phyloP scores from a whole-genome alignment of 2,113 vertebrate species.

The Colinus virginianus region DNA sequence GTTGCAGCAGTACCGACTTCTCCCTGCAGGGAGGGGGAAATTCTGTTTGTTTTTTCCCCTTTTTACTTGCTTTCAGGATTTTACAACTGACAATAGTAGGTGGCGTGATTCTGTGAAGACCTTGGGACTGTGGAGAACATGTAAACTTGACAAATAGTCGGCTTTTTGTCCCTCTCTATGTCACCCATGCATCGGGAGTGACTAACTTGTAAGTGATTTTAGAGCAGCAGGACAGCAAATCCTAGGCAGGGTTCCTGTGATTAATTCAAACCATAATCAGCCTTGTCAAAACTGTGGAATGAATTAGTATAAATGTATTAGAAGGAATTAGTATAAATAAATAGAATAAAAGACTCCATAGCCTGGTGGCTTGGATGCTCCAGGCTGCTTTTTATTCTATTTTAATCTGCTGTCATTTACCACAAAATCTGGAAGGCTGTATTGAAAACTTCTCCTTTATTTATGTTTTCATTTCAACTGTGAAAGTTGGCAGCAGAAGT shows the following conservation, averaged over 20 bases:
- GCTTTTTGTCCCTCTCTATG: background rate
- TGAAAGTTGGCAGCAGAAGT: background rate
- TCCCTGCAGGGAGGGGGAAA: background rate
- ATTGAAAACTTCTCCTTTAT: background rate
- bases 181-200: background rate
- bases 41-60: background rate
- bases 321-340: too few relatives aligned
- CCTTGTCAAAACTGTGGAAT: background rate
- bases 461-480: background rate
- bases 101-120: background rate
- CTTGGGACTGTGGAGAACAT: background rate
- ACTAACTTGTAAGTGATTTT: background rate
- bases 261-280: background rate
- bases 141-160: background rate
- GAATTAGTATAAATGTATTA: background rate
- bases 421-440: background rate
- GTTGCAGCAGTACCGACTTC: background rate
- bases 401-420: rapidly evolving
- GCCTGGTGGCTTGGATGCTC: background rate
- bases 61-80: background rate
- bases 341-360: background rate
- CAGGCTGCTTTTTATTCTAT: background rate
- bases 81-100: background rate
- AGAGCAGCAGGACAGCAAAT: background rate
- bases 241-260: background rate